phyloP scores from a whole-genome alignment of 2,113 vertebrate species.

The Egretta garzetta region DNA sequence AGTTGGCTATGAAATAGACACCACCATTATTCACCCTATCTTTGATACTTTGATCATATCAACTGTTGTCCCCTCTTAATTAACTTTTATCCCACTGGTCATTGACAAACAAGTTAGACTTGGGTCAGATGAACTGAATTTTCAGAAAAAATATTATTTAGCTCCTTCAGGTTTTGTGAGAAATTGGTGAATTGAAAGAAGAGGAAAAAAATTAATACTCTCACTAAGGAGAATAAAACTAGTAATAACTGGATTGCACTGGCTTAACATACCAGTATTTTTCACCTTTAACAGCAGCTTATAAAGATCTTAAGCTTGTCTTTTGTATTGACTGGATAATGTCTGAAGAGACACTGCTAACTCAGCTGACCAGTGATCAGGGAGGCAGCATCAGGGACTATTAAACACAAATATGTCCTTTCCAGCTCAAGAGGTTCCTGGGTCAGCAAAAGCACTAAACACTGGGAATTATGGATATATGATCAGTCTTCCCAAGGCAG shows the following conservation, averaged over 20 bases:
- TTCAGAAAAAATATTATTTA: not conserved
- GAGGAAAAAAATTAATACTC: not conserved
- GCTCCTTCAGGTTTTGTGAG: not conserved
- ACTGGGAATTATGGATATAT: not conserved
- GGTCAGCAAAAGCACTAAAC: not conserved
- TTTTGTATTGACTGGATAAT: not conserved
- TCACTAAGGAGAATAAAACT: not conserved
- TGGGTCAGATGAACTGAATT: not conserved
- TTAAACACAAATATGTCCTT: not conserved
- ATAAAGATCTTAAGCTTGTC: not conserved
- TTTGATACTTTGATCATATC: not conserved
- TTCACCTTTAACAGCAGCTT: not conserved
- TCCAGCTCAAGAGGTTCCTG: not conserved
- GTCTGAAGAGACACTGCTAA: not conserved
- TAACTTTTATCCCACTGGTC: not conserved
- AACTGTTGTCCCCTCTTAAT: not conserved
- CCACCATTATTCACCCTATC: not conserved
- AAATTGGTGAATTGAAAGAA: not conserved
- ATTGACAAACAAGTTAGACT: not conserved
- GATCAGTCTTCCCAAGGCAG: not conserved
- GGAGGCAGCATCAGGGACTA: not conserved
- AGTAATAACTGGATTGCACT: not conserved
- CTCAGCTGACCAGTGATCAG: not conserved
- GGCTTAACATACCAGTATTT: not conserved
- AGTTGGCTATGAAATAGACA: not conserved